A percentile compares a stretch with the other conserved stretches of the same genome.
phyloP scores from a whole-genome alignment of 2,888 invertebrate genomes.

The Morpho achilles region DNA sequence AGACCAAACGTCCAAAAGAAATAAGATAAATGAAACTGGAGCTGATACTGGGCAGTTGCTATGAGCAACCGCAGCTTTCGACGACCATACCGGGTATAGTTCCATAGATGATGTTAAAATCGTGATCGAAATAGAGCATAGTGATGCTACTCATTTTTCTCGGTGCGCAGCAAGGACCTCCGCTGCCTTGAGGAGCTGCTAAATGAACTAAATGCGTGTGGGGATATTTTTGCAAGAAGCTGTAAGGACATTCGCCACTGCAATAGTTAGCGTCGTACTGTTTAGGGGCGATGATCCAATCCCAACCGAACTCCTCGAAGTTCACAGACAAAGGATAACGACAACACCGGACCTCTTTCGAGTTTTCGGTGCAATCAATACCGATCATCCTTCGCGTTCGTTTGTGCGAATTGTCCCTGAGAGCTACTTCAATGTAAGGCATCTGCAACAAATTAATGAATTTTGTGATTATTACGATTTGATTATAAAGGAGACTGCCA shows the following conservation, averaged over 20 bases:
- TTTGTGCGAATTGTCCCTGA: slow-evolving; percentile 75
- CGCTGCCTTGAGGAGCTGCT: slow-evolving; percentile 85
- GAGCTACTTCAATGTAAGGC: slow-evolving; percentile 75
- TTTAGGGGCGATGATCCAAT: slow-evolving; percentile 98
- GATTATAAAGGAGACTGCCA: no score
- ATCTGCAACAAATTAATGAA: slow-evolving; percentile 50
- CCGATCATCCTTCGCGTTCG: slow-evolving; percentile 88
- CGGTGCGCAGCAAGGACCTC: slow-evolving; percentile 96
- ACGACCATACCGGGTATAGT: slow-evolving; percentile 96
- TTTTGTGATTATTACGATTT: no score
- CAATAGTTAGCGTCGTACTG: slow-evolving; percentile 97
- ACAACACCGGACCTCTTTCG: slow-evolving; percentile 92
- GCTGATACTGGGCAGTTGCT: slow-evolving; percentile 42
- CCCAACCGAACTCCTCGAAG: slow-evolving; percentile 97
- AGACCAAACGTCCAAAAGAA: slow-evolving; percentile 9
- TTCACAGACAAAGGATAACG: slow-evolving; percentile 95
- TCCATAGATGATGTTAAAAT: slow-evolving; percentile 91
- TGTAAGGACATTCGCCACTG: slow-evolving; percentile 94
- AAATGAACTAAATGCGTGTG: slow-evolving; percentile 93
- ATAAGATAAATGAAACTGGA: slow-evolving; percentile 3
- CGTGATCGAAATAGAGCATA: slow-evolving; percentile 94
- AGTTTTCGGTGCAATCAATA: slow-evolving; percentile 90
- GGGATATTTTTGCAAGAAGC: slow-evolving; percentile 91
- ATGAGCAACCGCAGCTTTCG: slow-evolving; percentile 95
- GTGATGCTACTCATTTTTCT: slow-evolving; percentile 92